Evolutionary conservation across 2,797 vertebrate species (phyloP), one percentile per base, ranked within the genome.

Genomic region (Scomberomorus guttatus): DNA sequence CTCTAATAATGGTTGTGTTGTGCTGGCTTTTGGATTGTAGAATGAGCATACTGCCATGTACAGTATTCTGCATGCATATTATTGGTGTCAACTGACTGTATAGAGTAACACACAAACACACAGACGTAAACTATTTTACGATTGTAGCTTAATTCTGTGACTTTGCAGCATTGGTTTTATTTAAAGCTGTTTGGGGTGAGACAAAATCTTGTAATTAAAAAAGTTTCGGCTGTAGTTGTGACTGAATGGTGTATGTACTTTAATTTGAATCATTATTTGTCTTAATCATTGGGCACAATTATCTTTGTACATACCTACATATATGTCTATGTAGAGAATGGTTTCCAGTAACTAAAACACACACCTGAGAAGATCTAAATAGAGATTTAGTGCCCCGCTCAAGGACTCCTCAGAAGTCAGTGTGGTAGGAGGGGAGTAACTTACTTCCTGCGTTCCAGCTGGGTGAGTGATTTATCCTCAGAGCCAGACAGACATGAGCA

Each of bases 1-100:
- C 15, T 65, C 39, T 12, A 13, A 32, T 6, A 1, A 52, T 52
- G 57, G 39, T 57, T 37, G 7, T 70, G 62, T 39, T 81, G 80
- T 82, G 58, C 17, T 73, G 22, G 15, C 5, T 69, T 67, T 71
- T 60, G 0, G 1, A 61, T 1, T 54, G 64, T 85, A 66, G 27
- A 64, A 67, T 34, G 2, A 72, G 66, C 60, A 77, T 39, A 67
- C 72, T 80, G 73, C 80, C 68, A 34, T 75, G 71, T 89, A 77
- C 67, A 84, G n/a, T 25, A 81, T 42, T 70, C 39, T 90, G 90
- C 89, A 90, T 92, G 89, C 60, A 59, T 39, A 51, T 42, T 22
- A 76, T 75, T 84, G 59, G 37, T 79, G 82, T 88, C 20, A 67
- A 54, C 44, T 58, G 62, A 74, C 44, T 77, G 76, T 80, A 54